Base-by-base conservation (phyloP, 2,113 vertebrate species). In the Orientallactaga bullata region DNA sequence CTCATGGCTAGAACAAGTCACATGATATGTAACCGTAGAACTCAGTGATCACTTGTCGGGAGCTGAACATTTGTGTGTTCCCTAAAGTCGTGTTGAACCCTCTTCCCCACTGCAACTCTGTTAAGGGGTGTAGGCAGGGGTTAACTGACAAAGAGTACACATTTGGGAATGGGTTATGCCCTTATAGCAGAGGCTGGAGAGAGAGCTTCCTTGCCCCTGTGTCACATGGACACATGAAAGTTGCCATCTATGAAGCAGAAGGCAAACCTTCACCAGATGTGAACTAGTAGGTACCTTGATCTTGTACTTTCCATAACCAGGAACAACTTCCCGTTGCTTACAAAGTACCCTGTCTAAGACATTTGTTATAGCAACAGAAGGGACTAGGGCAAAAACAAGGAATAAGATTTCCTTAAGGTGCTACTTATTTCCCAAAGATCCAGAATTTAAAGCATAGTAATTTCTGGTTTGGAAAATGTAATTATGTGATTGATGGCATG, bases 391-490 rank as follows among this genome's bases (percentile, higher is more conserved):
- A 58, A 28, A 66, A 42, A 17, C 60, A 78, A 81, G 71, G 35
- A 39, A 39, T 26, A n/a, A 77, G 69, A 60, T 1, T 26, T 78
- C 74, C 42, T 81, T n/a, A 74, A 55, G 15, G 28, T 39, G 47
- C n/a, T 69, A 66, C 23, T 21, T 86, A 37, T 42, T 69, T 37
- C 60, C 47, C 39, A 65, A 78, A 88, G 35, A 90, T 26, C 51
- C 28, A 21, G 35, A 79, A 79, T 68, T 78, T 39, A 61, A 73
- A 39, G 21, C n/a, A 58, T 2, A 37, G 11, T 21, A 13, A 66
- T n/a, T 65, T 51, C 77, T 60, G 47, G 68, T 77, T 84, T 73
- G 78, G 61, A 68, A 88, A 85, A 68, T 78, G 42, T 32, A 39
- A 63, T 35, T 93, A 63, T 63, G 89, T n/a, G 68, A 63, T 7